Base-by-base conservation (phyloP, 2,888 invertebrate genomes). In the Macrosiphum euphorbiae region DNA sequence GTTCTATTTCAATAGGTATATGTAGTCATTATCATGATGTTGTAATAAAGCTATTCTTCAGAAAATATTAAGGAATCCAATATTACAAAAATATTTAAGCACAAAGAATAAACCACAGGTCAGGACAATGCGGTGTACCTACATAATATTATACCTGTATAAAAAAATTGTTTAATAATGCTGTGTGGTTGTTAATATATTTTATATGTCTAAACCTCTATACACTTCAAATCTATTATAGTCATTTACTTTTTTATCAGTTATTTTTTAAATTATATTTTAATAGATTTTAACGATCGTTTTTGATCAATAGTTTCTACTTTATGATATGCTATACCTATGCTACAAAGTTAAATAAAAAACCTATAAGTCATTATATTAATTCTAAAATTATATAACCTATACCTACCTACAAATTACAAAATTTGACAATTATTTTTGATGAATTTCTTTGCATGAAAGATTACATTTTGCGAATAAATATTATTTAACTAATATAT, bases 111-210 rank as follows among this genome's bases (percentile, higher is more conserved):
- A 52, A 90, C 50, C 26, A 50, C 41, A 50, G 52, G 1, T 41
- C 90, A 41, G 52, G 52, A 78, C 50, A 90, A 90, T 50, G n/a
- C n/a, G 90, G 28, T 61, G 61, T 47, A 89, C 58, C 58, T 58
- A 26, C 10, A 58, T 58, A 90, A 90, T 67, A 67, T 67, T 11
- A 61, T 61, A 89, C 26, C 58, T 58, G 26, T 3, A 58, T 58
- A 90, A 90, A 35, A 90, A 47, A 61, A 35, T 47, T 50, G 50
- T 50, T 90, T 16, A 41, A 78, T 44, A 41, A 16, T n/a, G 47
- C 13, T 28, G 41, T 16, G 67, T 10, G n/a, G 50, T 10, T 90
- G n/a, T 50, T 90, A 47, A 47, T 11, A 47, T 47, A 4, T 78
- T 44, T 78, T 78, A 67, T 35, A 3, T 78, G 8, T 8, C 78